Evolutionary conservation across 2,113 vertebrate species (phyloP), one percentile per base, ranked within the genome.

Genomic region (Pimephales promelas): DNA sequence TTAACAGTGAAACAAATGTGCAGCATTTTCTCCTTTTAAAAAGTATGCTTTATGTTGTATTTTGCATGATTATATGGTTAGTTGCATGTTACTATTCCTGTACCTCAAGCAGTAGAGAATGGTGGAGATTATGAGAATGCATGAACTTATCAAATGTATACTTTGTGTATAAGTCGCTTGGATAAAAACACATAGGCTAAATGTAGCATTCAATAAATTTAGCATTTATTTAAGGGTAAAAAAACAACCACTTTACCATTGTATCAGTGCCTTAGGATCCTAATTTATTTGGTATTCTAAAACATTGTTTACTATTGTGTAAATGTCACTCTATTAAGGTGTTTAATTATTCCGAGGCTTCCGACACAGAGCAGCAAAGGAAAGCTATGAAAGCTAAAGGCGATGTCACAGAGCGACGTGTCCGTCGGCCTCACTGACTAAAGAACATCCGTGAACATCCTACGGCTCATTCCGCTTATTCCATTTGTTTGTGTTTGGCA

Each of bases 401-500:
- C 16, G 10, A 64, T 16, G 7, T 34, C 28, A 62, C 26, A 16
- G 59, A 66, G 75, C 47, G 36, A 52, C 76, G 24, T 78, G 10
- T 40, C 20, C 20, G 34, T 40, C 20, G 0, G 4, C 20, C 66
- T 70, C 66, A 70, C 34, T 72, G n/a, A 47, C 40, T 52, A 81
- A 43, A 81, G 40, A 70, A 64, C 56, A 47, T 34, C 26, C 10
- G 52, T 71, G 16, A 77, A 47, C 40, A 68, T 83, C 72, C 26
- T 52, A 24, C 1, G 6, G 18, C 47, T 84, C 34, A 47, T 70
- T 79, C 71, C 7, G 20, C 47, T 34, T 14, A 22, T 80, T 75
- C 5, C 26, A 34, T 70, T 68, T 73, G 28, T 83, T 68, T 82
- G 73, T 83, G 18, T 18, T 71, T 84, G 43, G 45, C 47, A 81